Evolutionary conservation across 2,888 invertebrate species (phyloP), one percentile per base, ranked within the genome.

Genomic region (Achlya flavicornis): DNA sequence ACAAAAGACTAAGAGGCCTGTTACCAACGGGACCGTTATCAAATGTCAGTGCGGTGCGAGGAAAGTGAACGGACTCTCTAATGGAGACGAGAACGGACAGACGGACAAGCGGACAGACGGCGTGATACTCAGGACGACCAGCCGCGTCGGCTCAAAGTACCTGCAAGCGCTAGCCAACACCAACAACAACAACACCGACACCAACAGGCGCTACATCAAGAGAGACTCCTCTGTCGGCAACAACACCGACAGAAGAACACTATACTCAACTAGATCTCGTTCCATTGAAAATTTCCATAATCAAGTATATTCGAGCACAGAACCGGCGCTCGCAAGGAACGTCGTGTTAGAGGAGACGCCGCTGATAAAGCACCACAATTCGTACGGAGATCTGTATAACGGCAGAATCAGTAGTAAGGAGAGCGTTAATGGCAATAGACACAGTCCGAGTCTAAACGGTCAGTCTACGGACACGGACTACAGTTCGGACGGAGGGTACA

Each of bases 381-480:
- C 94, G 7, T 92, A 92, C 74, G 92, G 92, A 0, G 93, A 94
- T 68, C 73, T 94, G 48, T 92, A 91, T 71, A 90, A 92, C 66
- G 93, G 91, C 4, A 79, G 92, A 63, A 90, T 92, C 65, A 88
- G 90, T 64, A 91, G 92, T 62, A 91, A 90, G 65, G 92, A 92
- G 66, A 92, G 92, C 65, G 92, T 90, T 2, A 90, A 89, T 70
- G 90, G 90, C 1, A 88, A 89, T 70, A 78, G 89, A 68, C 91
- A 90, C 69, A 92, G 93, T 66, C 93, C 93, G 0, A 89, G 91
- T 64, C 72, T 90, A 14, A 92, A 84, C 64, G 92, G 91, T 0
- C 93, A 93, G 69, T 93, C 93, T 19, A 94, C 94, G 0, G 94
- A 94, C 72, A 94, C 93, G 0, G 94, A 94, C 73, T 94, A 94